Base-by-base conservation (phyloP, 2,797 vertebrate genomes). In the Hydrolagus colliei region DNA sequence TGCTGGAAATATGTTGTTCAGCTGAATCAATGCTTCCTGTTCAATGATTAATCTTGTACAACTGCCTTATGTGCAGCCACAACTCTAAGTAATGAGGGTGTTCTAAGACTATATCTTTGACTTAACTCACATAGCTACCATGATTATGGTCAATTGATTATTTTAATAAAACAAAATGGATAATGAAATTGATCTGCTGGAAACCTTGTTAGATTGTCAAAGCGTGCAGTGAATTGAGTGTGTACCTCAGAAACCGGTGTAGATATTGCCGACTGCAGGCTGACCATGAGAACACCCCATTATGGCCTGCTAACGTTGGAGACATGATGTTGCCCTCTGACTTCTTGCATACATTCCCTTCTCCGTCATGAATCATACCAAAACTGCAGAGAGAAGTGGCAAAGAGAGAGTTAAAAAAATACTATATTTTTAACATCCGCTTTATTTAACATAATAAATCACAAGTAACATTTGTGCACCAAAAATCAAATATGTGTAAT, bases 321-420 rank as follows among this genome's bases (percentile, higher is more conserved):
- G 96, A 96, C 96, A 98, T 98, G 88, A 98, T 98, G 91, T 95
- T 97, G 86, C 96, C 96, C 88, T 96, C 95, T 0, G 96, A 96
- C 89, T 96, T 97, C 87, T 96, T 97, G 87, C 96, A 98, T 73
- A 95, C 87, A n/a, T 98, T 98, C 2, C 96, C 96, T 90, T 98
- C 96, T 35, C 96, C 96, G 7, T 98, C 96, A 0, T 97, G 96
- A 88, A 97, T 92, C 96, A 98, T 98, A 78, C 96, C 96, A 88
- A 98, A 98, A 89, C 96, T 97, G 85, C 0, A 35, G 32, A 82
- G 62, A 87, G 22, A 85, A 73, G 1, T 61, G 78, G 86, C 6
- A 87, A 52, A 52, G 41, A 52, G 3, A 52, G 41, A 52, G 41
- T 52, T 52, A 0, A 52, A 3, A 27, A 63, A 62, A 22, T 18